A percentile compares a stretch with the other conserved stretches of the same genome.
Evolutionary conservation across 2,797 vertebrate genomes (phyloP).

Genomic region (Chelonia mydas): DNA sequence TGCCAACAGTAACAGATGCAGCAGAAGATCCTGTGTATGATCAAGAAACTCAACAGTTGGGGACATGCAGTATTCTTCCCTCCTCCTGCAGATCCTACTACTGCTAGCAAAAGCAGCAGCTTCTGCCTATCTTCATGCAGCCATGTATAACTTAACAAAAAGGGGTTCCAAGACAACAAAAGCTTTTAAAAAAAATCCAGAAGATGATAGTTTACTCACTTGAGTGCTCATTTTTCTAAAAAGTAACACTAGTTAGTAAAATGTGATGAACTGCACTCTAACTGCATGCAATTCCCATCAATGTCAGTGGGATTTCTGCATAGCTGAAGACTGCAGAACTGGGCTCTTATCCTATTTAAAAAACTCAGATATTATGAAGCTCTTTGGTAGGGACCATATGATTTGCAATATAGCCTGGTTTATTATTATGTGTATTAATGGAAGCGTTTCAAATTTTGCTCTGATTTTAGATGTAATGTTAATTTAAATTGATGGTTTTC

Average conservation of each 20-base stretch:
- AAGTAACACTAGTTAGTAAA: background rate
- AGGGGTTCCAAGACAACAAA: background rate
- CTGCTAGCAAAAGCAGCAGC: no score
- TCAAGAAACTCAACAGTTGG: no score
- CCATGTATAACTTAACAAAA: background rate
- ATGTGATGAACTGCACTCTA: background rate
- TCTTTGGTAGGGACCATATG: background rate
- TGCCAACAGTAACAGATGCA: no score
- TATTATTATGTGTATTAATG: background rate
- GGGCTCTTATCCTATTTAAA: background rate
- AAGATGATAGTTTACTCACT: fast-evolving
- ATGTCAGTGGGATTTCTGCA: background rate
- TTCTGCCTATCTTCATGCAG: background rate
- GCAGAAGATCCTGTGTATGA: no score
- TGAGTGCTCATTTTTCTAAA: background rate
- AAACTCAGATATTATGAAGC: background rate
- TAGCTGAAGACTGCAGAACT: background rate
- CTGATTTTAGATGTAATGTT: background rate
- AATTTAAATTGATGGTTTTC: background rate
- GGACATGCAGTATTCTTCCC: no score
- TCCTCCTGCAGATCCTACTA: no score
- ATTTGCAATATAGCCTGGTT: background rate
- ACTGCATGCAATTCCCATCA: background rate
- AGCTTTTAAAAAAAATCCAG: background rate
- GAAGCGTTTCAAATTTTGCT: no score